Base-by-base conservation (phyloP, 2,113 vertebrate species). In the Pteropus alecto region DNA sequence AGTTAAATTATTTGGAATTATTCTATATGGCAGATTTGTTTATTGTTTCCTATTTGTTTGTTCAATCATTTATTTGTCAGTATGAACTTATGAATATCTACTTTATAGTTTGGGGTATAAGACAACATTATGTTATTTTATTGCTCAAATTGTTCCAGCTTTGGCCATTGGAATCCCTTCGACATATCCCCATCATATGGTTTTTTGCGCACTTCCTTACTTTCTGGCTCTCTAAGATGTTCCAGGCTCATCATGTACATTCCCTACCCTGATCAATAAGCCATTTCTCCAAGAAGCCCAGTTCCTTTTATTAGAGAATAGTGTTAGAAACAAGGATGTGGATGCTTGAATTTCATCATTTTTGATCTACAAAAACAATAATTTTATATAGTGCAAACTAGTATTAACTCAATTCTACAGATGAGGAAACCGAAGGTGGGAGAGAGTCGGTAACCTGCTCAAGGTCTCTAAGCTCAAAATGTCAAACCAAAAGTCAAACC, bases 261-360 rank as follows among this genome's bases (percentile, higher is more conserved):
- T 86, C 78, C 43, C n/a, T 65, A 43, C 35, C 48, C 56, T 91
- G 12, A 24, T 67, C 43, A 93, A 79, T 91, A n/a, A 93, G 41
- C 26, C 21, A 82, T 81, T 94, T 95, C 30, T 87, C 54, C 33
- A 90, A 73, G 5, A 87, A 56, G 26, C 33, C 41, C 10, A 87
- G 33, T 79, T 84, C 51, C 35, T 79, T 67, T 87, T 79, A 79
- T 79, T 93, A 88, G 24, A 94, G 43, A 90, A 93, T 28, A 24
- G 51, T 76, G 14, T 82, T 68, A 93, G 73, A 90, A 89, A 95
- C 48, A 22, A 86, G 38, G 19, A 82, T 12, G 5, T 12, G 15
- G 24, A 46, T 48, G 35, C 38, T 58, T n/a, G 24, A 21, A 68
- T 63, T 86, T 58, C 46, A 71, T 7, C 6, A 21, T 43, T 77